Conservation (phyloP, 2,888 invertebrate species). For the Latrodectus hesperus region DNA sequence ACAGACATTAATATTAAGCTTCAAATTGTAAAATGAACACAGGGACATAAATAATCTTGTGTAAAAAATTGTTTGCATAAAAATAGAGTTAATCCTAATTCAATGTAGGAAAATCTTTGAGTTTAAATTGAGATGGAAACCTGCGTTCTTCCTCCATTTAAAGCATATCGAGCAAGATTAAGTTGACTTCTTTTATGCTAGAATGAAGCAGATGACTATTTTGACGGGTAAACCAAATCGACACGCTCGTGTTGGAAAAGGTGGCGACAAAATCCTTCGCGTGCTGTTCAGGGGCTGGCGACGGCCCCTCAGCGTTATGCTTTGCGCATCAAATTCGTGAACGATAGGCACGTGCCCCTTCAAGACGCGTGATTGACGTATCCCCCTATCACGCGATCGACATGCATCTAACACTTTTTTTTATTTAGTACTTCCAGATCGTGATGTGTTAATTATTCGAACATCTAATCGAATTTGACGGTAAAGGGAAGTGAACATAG, state of each 20-base stretch:
- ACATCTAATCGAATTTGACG: conserved; percentile 46
- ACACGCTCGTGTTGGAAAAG: conserved; percentile 5
- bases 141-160: not conserved
- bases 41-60: too few species aligned
- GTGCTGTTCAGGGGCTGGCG: conserved; percentile 6
- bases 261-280: conserved; percentile 20
- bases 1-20: too few species aligned
- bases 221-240: not conserved
- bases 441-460: conserved; percentile 57
- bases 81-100: too few species aligned
- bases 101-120: too few species aligned
- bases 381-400: conserved; percentile 28
- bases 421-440: conserved; percentile 21
- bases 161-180: not conserved
- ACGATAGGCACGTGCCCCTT: conserved; percentile 20
- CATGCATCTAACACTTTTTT: conserved; percentile 29
- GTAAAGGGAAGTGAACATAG: not conserved
- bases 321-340: conserved; percentile 25
- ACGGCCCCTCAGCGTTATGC: conserved; percentile 2
- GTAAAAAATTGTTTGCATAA: too few species aligned
- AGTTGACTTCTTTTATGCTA: not conserved
- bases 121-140: not conserved
- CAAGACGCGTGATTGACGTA: conserved; percentile 37
- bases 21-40: too few species aligned
- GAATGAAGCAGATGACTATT: not conserved